A percentile compares a stretch with the other conserved stretches of the same genome.
These are phyloP conservation scores for Paraplagusia blochii DNA, from an alignment of 2,113 vertebrate species.

Conservation along the genomic window DNA sequence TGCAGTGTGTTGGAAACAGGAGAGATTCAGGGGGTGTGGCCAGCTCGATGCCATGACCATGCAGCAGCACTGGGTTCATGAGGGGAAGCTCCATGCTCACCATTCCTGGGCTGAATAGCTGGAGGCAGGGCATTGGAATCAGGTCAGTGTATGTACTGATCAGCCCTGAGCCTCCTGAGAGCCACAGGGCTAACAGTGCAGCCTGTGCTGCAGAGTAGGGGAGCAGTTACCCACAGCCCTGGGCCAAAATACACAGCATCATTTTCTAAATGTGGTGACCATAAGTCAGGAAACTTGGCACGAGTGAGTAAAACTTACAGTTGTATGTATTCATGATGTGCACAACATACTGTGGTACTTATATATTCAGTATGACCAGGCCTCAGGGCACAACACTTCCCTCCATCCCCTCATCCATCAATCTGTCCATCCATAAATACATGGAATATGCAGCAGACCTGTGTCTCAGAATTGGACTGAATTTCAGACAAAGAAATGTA, in stretches of 20 bases:
- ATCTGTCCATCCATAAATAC: not conserved
- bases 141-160: constrained; percentile 65
- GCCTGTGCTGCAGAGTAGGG: constrained; percentile 23
- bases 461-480: no score
- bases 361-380: not conserved
- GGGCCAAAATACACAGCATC: constrained; percentile 37
- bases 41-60: constrained; percentile 36
- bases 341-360: constrained; percentile 8
- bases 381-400: constrained; percentile 8
- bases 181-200: constrained; percentile 40
- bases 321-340: constrained; percentile 19
- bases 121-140: constrained; percentile 52
- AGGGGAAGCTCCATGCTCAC: constrained; percentile 40
- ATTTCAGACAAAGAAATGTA: no score
- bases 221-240: constrained; percentile 27
- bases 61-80: constrained; percentile 33
- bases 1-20: constrained; percentile 6
- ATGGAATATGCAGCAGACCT: not conserved
- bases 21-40: constrained; percentile 21
- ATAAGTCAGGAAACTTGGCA: constrained; percentile 39
- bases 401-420: constrained; percentile 7
- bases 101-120: constrained; percentile 45
- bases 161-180: constrained; percentile 50
- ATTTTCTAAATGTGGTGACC: constrained; percentile 41
- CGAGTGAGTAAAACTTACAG: constrained; percentile 14